Evolutionary conservation across 2,888 invertebrate genomes (phyloP), one percentile per base, ranked within the genome.

Genomic region (Drosophila paramelanica): DNA sequence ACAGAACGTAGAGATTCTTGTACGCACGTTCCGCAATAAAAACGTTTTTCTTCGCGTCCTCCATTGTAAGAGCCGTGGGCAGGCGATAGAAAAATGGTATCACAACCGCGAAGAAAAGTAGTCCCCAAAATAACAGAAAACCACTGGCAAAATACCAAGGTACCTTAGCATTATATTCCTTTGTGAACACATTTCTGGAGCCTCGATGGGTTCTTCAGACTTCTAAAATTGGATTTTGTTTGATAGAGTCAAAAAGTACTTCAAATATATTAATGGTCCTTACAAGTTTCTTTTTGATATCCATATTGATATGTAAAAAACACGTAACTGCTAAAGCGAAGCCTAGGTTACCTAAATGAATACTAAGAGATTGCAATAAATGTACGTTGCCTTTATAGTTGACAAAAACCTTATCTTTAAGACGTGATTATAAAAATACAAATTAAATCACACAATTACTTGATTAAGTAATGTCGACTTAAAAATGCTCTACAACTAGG

Each of bases 81-180:
- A 90, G 59, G 8, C 72, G 67, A 23, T 79, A 73, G 39, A 79
- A 81, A 1, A 77, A 20, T 1, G 77, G 79, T 31, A 80, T 52
- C 1, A 81, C 77, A 0, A 86, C 60, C 11, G 79, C 84, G 23
- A 79, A 81, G 20, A 90, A 78, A 1, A 90, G 52, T 0, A 71
- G 68, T 10, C 71, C 20, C 89, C 87, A 90, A 42, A 88, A 73
- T 0, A 80, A 27, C 5, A 81, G 13, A 57, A 80, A 86, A 10
- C 71, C 69, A n/a, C 78, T 72, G 2, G 81, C 78, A 14, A 67
- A 79, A 36, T 77, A 82, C 81, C 82, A 89, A n/a, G 73, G 78
- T 2, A 81, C 7, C 17, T 77, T 79, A 1, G 36, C 56, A 31
- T 58, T 56, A 1, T 8, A n/a, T 14, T 59, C 57, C 13, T 47